These are phyloP conservation scores for Palloptera scutellata DNA, from an alignment of 2,888 invertebrate species.

Conservation along the genomic window DNA sequence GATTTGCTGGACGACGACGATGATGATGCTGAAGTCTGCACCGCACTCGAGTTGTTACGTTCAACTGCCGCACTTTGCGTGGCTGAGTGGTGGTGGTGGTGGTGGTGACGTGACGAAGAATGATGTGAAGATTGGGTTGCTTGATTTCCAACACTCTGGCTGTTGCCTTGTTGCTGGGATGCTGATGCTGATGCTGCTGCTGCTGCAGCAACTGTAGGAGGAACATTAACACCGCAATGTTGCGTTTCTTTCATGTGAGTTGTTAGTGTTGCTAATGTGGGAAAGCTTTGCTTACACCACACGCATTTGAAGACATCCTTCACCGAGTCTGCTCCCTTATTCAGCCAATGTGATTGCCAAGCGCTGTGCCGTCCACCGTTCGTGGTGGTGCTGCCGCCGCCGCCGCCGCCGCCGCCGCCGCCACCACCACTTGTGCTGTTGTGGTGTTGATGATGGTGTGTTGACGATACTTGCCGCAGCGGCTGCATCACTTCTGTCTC, in stretches of 20 bases:
- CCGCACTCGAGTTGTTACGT: constrained; percentile 58
- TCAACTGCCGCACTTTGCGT: constrained; percentile 28
- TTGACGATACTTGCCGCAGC: constrained; percentile 36
- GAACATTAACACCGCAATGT: constrained; percentile 90
- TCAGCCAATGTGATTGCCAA: constrained; percentile 98
- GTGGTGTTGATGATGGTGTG: constrained; percentile 25
- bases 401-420: constrained; percentile 55
- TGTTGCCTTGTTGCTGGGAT: constrained; percentile 46
- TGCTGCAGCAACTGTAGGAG: constrained; percentile 64
- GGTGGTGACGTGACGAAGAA: constrained; percentile 22
- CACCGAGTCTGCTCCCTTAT: constrained; percentile 93
- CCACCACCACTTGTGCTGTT: constrained; percentile 20
- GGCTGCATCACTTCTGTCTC: constrained; percentile 59
- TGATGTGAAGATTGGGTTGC: constrained; percentile 36
- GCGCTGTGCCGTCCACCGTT: constrained; percentile 79
- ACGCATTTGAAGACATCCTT: constrained; percentile 97
- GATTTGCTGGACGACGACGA: constrained; percentile 76
- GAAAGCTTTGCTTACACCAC: constrained; percentile 97
- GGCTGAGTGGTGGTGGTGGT: constrained; percentile 33
- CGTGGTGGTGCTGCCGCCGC: constrained; percentile 49
- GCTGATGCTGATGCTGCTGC: constrained; percentile 43
- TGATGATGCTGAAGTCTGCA: constrained; percentile 60
- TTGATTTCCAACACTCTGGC: constrained; percentile 31
- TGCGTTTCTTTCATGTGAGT: constrained; percentile 99
- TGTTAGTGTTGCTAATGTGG: constrained; percentile 91